Evolutionary conservation across 2,113 vertebrate species (phyloP).

Genomic region (Tetrao urogallus): DNA sequence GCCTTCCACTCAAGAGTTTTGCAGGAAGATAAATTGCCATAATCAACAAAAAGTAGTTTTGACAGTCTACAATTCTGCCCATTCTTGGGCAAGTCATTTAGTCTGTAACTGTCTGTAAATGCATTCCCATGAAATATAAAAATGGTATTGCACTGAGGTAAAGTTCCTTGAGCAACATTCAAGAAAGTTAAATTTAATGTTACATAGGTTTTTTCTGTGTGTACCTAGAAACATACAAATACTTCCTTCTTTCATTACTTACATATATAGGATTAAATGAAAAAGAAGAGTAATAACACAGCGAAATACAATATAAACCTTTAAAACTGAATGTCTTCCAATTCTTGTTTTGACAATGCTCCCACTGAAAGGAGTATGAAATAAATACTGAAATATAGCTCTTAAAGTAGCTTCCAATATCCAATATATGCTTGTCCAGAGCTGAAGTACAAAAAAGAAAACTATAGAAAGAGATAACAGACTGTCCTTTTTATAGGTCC

Average conservation of each 20-base stretch:
- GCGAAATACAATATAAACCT: not conserved
- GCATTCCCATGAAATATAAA: not conserved
- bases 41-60: not conserved
- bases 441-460: not conserved
- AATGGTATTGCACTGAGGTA: accelerated
- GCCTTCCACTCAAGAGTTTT: not conserved
- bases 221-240: not conserved
- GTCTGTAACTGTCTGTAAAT: not conserved
- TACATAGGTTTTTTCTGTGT: not conserved
- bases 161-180: not conserved
- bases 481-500: not conserved
- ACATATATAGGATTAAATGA: not conserved
- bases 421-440: not conserved
- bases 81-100: not conserved
- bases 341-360: not conserved
- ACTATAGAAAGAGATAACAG: not conserved
- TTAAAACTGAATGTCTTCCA: not conserved
- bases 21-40: not conserved
- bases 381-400: not conserved
- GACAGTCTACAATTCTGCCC: not conserved
- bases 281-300: not conserved
- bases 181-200: not conserved
- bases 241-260: not conserved
- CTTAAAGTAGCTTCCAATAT: not conserved
- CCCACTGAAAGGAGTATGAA: not conserved